These are phyloP conservation scores for Antechinus flavipes DNA, from an alignment of 2,113 vertebrate genomes.

Conservation along the genomic window DNA sequence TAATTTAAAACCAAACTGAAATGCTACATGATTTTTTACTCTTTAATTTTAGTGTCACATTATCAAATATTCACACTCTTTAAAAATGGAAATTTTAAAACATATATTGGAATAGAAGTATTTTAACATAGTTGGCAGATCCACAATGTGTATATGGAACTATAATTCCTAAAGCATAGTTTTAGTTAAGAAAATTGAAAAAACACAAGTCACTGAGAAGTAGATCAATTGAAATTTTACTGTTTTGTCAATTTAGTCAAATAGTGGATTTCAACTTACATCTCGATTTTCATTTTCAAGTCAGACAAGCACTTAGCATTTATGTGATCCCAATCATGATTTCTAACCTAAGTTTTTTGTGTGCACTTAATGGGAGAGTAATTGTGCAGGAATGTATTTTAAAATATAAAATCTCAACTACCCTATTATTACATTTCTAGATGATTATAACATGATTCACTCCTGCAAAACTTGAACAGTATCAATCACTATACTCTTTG, in stretches of 20 bases:
- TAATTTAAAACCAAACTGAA: conserved; percentile 45
- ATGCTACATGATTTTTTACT: conserved; percentile 30
- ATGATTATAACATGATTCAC: conserved; percentile 78
- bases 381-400: conserved; percentile 78
- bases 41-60: conserved; percentile 32
- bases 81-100: conserved; percentile 55
- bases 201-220: conserved; percentile 53
- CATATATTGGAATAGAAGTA: conserved; percentile 34
- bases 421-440: conserved; percentile 80
- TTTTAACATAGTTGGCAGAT: conserved; percentile 47
- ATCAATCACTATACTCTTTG: conserved; percentile 62
- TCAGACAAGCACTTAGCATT: conserved; percentile 76
- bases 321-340: conserved; percentile 75
- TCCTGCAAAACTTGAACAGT: conserved; percentile 70
- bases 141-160: conserved; percentile 40
- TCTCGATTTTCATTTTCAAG: conserved; percentile 78
- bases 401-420: conserved; percentile 81
- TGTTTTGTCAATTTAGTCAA: conserved; percentile 74
- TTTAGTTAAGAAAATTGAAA: conserved; percentile 59
- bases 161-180: conserved; percentile 55
- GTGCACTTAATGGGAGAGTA: conserved; percentile 81
- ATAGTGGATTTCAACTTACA: conserved; percentile 63
- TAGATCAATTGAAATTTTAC: conserved; percentile 68
- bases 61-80: conserved; percentile 44
- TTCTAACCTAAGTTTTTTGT: conserved; percentile 74